phyloP scores from a whole-genome alignment of 2,797 vertebrate species.

The Gila robusta region DNA sequence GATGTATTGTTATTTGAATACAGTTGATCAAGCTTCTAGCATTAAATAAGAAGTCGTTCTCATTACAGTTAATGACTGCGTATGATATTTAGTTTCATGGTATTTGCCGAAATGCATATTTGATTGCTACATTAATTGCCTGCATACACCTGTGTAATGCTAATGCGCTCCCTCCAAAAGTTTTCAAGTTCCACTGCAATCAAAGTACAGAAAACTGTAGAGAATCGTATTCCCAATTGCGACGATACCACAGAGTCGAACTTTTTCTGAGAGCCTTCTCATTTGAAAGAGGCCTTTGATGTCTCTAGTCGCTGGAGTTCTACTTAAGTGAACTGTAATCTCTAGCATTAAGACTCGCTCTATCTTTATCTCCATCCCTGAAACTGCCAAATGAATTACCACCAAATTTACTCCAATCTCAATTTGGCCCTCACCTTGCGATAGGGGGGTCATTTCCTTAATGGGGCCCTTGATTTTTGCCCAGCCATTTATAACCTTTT shows the following conservation, averaged over 20 bases:
- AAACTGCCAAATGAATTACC: slow-evolving; percentile 61
- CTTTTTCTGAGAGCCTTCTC: slow-evolving; percentile 56
- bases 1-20: background rate
- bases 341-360: slow-evolving; percentile 58
- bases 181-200: slow-evolving; percentile 53
- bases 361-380: slow-evolving; percentile 57
- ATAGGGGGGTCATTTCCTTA: slow-evolving; percentile 64
- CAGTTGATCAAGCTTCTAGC: background rate
- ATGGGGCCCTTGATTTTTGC: slow-evolving; percentile 58
- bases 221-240: slow-evolving; percentile 48
- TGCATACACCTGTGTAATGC: slow-evolving; percentile 31
- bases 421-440: slow-evolving; percentile 54
- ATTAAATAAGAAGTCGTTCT: background rate
- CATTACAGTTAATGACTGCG: background rate
- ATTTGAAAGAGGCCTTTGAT: slow-evolving; percentile 58
- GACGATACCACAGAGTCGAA: slow-evolving; percentile 39
- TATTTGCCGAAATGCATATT: slow-evolving; percentile 29
- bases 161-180: slow-evolving; percentile 22
- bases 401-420: slow-evolving; percentile 54
- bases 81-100: background rate
- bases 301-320: slow-evolving; percentile 62
- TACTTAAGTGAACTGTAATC: slow-evolving; percentile 64
- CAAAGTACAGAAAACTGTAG: slow-evolving; percentile 46
- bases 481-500: slow-evolving; percentile 60
- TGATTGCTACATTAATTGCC: slow-evolving; percentile 26